A percentile compares a stretch with the other conserved stretches of the same genome.
Evolutionary conservation across 2,113 vertebrate genomes (phyloP).

Genomic region (Pseudorasbora parva): DNA sequence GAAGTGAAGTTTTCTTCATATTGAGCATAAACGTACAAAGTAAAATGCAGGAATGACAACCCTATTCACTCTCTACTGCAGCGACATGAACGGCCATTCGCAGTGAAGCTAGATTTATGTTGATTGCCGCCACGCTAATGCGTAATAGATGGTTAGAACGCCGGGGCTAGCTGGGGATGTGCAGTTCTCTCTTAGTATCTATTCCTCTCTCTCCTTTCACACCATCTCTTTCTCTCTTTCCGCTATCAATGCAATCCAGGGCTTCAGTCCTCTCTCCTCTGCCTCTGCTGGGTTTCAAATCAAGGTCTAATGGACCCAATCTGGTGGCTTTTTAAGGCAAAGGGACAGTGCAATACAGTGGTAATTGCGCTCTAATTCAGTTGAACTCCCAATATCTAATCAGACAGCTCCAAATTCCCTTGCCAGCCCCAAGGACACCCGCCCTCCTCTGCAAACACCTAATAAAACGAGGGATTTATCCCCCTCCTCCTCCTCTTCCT

Average conservation of each 20-base stretch:
- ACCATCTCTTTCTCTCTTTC: conserved; percentile 28
- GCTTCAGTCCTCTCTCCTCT: conserved; percentile 43
- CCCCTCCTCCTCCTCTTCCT: conserved; percentile 33
- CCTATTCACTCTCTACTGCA: conserved; percentile 9
- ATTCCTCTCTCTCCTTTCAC: background rate
- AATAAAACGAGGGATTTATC: conserved; percentile 63
- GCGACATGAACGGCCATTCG: conserved; percentile 11
- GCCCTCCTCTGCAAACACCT: conserved; percentile 63
- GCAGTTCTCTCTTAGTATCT: conserved; percentile 27
- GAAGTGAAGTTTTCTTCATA: background rate
- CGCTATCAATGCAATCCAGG: conserved; percentile 38
- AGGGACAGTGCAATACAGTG: conserved; percentile 61
- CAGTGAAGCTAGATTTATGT: conserved; percentile 23
- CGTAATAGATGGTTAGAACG: conserved; percentile 50
- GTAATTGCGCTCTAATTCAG: conserved; percentile 71
- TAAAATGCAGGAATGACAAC: conserved; percentile 2
- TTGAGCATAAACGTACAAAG: background rate
- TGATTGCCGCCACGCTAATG: conserved; percentile 49
- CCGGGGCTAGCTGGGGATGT: conserved; percentile 44
- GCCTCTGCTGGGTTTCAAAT: conserved; percentile 62
- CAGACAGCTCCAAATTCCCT: conserved; percentile 66
- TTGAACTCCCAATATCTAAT: conserved; percentile 68
- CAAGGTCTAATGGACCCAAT: conserved; percentile 65
- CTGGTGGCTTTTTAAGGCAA: conserved; percentile 65
- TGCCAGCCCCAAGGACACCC: conserved; percentile 65